These are phyloP conservation scores for Amiota communis DNA, from an alignment of 2,888 invertebrate species.

Conservation along the genomic window DNA sequence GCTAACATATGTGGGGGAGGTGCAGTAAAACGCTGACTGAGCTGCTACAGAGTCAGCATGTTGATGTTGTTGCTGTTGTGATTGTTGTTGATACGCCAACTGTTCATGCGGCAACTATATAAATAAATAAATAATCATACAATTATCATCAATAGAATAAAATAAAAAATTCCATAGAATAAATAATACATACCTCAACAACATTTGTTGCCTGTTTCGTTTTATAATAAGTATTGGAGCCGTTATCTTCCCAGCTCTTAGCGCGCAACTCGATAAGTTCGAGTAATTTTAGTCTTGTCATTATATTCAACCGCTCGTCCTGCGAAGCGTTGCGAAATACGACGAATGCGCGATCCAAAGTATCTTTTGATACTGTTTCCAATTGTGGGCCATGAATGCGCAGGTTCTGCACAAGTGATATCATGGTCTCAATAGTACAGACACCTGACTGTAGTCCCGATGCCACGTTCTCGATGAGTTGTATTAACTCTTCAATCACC, in stretches of 20 bases:
- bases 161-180: background rate
- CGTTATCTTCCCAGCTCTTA: conserved; percentile 91
- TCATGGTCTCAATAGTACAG: conserved; percentile 83
- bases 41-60: conserved; percentile 53
- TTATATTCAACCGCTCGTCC: conserved; percentile 88
- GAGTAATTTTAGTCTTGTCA: conserved; percentile 89
- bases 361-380: conserved; percentile 88
- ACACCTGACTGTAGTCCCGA: conserved; percentile 82
- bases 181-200: conserved; percentile 73
- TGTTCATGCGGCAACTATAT: conserved; percentile 57
- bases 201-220: conserved; percentile 78
- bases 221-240: conserved; percentile 88
- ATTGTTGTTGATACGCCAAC: conserved; percentile 47
- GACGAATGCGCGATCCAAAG: conserved; percentile 87
- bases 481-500: conserved; percentile 86
- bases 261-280: conserved; percentile 95
- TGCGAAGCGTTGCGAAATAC: conserved; percentile 91
- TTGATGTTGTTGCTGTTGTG: conserved; percentile 34
- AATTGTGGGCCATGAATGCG: conserved; percentile 87
- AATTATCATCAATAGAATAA: background rate
- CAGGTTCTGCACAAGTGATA: conserved; percentile 85
- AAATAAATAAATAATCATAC: conserved; percentile 24
- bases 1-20: conserved; percentile 75
- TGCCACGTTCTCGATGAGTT: conserved; percentile 87
- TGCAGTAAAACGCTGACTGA: conserved; percentile 73